Conservation (phyloP, 2,113 vertebrate genomes). For the Sylvietta virens region DNA sequence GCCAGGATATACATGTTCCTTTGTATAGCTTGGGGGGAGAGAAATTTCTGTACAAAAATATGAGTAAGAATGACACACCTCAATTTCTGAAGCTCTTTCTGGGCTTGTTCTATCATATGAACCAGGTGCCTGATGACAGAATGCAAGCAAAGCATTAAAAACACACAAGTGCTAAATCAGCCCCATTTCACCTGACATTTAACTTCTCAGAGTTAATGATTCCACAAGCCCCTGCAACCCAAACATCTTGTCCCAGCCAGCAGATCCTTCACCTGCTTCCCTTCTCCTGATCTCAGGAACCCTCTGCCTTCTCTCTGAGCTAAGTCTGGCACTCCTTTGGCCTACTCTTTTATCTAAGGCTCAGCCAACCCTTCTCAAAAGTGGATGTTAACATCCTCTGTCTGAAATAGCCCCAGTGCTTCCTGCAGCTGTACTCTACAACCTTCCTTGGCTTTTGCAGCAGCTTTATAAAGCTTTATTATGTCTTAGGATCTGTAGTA, state of each 20-base stretch:
- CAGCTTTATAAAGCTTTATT: not conserved
- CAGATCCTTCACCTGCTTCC: not conserved
- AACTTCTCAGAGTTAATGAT: not conserved
- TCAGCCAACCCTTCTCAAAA: not conserved
- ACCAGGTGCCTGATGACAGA: constrained; percentile 82
- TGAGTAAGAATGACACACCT: constrained; percentile 70
- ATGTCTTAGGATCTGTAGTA: rapidly evolving
- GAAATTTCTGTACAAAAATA: not conserved
- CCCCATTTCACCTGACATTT: not conserved
- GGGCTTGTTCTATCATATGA: constrained; percentile 95
- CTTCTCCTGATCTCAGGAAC: not conserved
- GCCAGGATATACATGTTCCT: not conserved
- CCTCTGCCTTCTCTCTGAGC: not conserved
- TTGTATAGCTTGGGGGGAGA: rapidly evolving
- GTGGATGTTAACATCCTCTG: rapidly evolving
- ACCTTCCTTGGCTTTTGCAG: not conserved
- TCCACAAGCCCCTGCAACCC: too few relatives aligned
- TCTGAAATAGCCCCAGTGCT: not conserved
- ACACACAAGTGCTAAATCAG: not conserved
- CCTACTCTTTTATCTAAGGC: not conserved
- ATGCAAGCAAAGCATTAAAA: not conserved
- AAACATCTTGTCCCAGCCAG: not conserved
- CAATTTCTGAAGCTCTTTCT: constrained; percentile 95
- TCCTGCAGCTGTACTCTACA: not conserved
- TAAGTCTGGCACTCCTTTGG: not conserved